These are phyloP conservation scores for Echiichthys vipera DNA, from an alignment of 2,797 vertebrate genomes.

Conservation along the genomic window DNA sequence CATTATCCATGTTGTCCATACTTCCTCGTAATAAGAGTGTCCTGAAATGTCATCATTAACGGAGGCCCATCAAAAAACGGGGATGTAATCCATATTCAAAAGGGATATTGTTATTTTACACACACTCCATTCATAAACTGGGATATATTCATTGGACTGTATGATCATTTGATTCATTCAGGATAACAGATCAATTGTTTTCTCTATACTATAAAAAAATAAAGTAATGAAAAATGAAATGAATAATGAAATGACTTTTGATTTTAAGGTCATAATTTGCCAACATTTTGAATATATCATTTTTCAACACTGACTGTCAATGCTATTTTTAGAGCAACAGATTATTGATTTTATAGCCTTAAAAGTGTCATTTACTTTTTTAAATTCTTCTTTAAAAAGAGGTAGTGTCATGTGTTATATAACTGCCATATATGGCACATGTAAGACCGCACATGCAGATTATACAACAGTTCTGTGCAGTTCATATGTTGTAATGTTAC, in stretches of 20 bases:
- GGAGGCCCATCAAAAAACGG: background rate
- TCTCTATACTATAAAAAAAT: background rate
- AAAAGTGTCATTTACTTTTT: too few relatives aligned
- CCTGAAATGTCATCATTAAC: slow-evolving; percentile 3
- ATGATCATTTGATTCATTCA: background rate
- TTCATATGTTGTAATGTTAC: background rate
- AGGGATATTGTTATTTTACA: background rate
- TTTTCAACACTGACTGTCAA: too few relatives aligned
- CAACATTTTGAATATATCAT: too few relatives aligned
- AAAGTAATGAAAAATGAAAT: background rate
- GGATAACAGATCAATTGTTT: background rate
- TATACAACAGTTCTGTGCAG: background rate
- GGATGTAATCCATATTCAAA: background rate
- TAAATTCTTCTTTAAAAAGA: too few relatives aligned
- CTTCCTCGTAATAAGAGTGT: background rate
- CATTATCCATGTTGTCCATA: background rate
- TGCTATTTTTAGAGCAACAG: too few relatives aligned
- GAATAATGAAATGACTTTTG: too few relatives aligned
- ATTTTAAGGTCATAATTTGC: too few relatives aligned
- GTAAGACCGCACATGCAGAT: background rate
- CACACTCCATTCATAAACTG: background rate
- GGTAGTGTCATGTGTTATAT: too few relatives aligned
- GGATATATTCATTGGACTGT: background rate
- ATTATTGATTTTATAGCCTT: too few relatives aligned
- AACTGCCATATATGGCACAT: too few relatives aligned